Evolutionary conservation across 2,797 vertebrate species (phyloP).

Genomic region (Fratercula arctica): DNA sequence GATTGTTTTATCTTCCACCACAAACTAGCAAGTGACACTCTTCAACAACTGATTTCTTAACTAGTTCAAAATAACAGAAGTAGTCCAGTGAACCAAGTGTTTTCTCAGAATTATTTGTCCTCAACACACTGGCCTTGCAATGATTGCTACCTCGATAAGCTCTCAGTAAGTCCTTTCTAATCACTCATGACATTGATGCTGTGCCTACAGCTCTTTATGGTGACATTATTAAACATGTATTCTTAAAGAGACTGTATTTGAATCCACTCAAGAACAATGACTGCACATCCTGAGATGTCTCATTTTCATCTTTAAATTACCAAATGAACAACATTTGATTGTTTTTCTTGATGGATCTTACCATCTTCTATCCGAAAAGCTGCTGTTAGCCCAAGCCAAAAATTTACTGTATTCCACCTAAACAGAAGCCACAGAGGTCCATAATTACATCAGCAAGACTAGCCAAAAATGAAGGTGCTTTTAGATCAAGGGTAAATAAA

Average conservation of each 20-base stretch:
- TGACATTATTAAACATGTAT: slow-evolving; percentile 46
- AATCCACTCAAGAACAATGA: slow-evolving; percentile 50
- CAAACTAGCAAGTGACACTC: neutral
- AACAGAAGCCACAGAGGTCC: neutral
- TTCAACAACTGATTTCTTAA: slow-evolving; percentile 22
- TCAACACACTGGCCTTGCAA: slow-evolving; percentile 59
- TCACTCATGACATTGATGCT: slow-evolving; percentile 69
- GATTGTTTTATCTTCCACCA: slow-evolving; percentile 38
- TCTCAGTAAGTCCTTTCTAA: slow-evolving; percentile 72
- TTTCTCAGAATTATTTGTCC: slow-evolving; percentile 50
- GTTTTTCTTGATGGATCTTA: neutral
- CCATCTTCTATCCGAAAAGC: neutral
- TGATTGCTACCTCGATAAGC: slow-evolving; percentile 52
- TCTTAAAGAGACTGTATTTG: slow-evolving; percentile 43
- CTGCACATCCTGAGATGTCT: neutral
- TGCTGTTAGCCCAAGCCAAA: neutral
- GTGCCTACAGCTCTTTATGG: slow-evolving; percentile 59
- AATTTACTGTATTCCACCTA: neutral
- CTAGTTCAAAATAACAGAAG: slow-evolving; percentile 6
- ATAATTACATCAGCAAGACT: neutral
- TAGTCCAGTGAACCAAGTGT: slow-evolving; percentile 43
- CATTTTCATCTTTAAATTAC: neutral
- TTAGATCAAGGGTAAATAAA: neutral
- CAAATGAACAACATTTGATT: neutral
- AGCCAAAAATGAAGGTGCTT: neutral